Conservation (phyloP, 2,797 vertebrate species). For the Thunnus albacares region DNA sequence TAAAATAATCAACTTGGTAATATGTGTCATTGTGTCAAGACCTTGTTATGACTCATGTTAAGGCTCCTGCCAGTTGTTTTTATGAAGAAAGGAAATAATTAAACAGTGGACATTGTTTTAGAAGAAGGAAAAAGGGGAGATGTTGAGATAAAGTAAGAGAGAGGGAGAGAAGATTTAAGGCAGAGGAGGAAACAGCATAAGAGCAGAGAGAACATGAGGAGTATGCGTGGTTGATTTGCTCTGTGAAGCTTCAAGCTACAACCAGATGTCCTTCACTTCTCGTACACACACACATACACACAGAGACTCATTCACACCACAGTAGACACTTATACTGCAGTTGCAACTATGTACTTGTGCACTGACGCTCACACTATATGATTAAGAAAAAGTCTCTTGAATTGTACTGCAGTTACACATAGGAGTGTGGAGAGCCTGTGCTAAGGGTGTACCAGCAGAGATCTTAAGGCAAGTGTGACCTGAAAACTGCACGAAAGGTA, state of each 20-base stretch:
- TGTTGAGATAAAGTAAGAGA: neutral
- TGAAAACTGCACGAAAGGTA: too few species aligned
- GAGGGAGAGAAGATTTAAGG: neutral
- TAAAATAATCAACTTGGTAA: neutral
- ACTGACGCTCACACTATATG: too few species aligned
- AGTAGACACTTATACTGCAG: neutral
- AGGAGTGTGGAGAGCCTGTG: too few species aligned
- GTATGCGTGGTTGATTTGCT: conserved; percentile 25
- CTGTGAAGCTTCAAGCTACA: conserved; percentile 31
- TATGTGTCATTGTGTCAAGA: too few species aligned
- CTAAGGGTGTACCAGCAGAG: too few species aligned
- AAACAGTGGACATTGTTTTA: neutral
- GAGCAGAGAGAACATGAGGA: conserved; percentile 27
- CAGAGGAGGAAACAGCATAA: neutral
- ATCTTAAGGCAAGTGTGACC: too few species aligned
- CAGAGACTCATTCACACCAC: too few species aligned
- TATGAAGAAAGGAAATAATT: neutral
- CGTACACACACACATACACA: neutral
- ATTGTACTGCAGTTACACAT: too few species aligned
- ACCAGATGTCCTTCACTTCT: conserved; percentile 34
- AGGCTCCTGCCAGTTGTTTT: neutral
- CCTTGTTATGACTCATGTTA: neutral
- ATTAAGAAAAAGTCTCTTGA: too few species aligned
- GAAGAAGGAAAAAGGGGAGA: neutral
- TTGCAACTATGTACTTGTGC: too few species aligned